Evolutionary conservation across 1,140 invertebrate genomes (phyloP).

Genomic region (Rhagoletis pomonella): DNA sequence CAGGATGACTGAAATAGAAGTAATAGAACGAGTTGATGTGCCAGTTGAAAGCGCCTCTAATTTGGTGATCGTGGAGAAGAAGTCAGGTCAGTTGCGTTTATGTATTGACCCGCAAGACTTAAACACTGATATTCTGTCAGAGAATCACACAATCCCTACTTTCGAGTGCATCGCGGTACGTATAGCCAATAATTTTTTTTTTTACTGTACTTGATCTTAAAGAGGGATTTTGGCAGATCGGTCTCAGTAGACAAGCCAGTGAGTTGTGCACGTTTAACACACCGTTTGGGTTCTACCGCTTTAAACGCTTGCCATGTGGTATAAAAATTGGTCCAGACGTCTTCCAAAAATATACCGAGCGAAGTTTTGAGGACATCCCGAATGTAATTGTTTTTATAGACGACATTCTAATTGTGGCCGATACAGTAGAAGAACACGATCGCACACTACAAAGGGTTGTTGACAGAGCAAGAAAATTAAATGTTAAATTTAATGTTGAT

Average conservation of each 20-base stretch:
- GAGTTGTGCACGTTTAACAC: constrained; percentile 11
- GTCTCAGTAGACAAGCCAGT: background rate
- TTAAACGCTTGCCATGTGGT: too few species aligned
- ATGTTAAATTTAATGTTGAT: constrained; percentile 19
- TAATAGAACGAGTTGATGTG: background rate
- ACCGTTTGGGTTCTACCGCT: constrained; percentile 8
- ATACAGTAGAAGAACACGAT: constrained; percentile 31
- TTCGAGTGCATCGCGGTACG: background rate
- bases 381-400: constrained; percentile 48
- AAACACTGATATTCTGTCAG: constrained; percentile 44
- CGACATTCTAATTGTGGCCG: constrained; percentile 20
- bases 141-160: constrained; percentile 27
- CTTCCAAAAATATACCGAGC: too few species aligned
- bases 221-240: constrained; percentile 46
- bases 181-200: background rate
- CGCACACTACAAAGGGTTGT: background rate
- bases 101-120: constrained; percentile 50
- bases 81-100: constrained; percentile 15
- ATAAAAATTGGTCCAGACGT: constrained; percentile 31
- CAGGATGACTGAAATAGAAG: background rate
- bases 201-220: constrained; percentile 10
- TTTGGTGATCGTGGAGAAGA: constrained; percentile 37
- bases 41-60: constrained; percentile 20
- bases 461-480: background rate
- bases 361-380: background rate